Evolutionary conservation across 1,140 invertebrate species (phyloP).

Genomic region (Drosophila guanche): DNA sequence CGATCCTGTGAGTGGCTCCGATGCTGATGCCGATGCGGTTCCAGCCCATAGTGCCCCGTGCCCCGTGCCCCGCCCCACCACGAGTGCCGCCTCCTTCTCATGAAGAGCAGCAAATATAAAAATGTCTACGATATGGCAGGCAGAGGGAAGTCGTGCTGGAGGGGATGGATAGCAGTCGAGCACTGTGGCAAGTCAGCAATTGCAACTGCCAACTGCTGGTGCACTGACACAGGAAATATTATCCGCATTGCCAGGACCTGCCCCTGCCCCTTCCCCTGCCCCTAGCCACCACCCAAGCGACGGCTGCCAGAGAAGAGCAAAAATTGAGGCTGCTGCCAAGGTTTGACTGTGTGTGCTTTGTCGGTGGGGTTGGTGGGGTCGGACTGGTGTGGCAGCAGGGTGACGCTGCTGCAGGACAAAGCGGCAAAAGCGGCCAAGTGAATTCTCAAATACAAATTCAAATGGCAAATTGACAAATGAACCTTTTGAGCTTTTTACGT

Average conservation of each 20-base stretch:
- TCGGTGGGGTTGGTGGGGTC: slow-evolving; percentile 10
- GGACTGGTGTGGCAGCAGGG: not conserved
- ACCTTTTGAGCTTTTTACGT: slow-evolving; percentile 79
- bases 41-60: slow-evolving; percentile 36
- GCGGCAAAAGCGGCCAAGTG: slow-evolving; percentile 78
- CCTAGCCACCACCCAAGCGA: not conserved
- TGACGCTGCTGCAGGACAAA: slow-evolving; percentile 50
- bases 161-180: slow-evolving; percentile 6
- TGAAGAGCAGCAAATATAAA: slow-evolving; percentile 71
- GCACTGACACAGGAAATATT: slow-evolving; percentile 81
- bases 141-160: slow-evolving; percentile 20
- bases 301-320: slow-evolving; percentile 30
- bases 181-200: slow-evolving; percentile 34
- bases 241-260: slow-evolving; percentile 74
- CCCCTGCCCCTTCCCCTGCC: not conserved
- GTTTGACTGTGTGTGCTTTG: slow-evolving; percentile 29
- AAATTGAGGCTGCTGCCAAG: slow-evolving; percentile 50
- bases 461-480: slow-evolving; percentile 82
- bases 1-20: slow-evolving; percentile 56
- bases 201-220: slow-evolving; percentile 75
- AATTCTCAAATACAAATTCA: slow-evolving; percentile 81
- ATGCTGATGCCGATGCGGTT: slow-evolving; percentile 28
- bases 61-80: slow-evolving; percentile 3
- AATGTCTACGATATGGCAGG: slow-evolving; percentile 71
- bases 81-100: not conserved